Base-by-base conservation (phyloP, 2,113 vertebrate species). In the Pristiophorus japonicus region DNA sequence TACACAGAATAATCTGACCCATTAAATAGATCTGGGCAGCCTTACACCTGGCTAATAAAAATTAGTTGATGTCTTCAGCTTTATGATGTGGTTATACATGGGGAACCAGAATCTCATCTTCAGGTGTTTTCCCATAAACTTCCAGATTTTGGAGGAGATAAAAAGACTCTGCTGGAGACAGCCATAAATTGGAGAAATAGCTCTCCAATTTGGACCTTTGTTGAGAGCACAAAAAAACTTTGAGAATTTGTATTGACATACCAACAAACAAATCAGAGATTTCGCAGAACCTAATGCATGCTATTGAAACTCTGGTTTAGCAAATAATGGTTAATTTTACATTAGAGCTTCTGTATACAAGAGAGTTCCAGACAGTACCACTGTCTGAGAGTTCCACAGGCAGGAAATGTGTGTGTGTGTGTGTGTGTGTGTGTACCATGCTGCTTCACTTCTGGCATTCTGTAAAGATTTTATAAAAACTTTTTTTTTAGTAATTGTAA, bases 391-490 rank as follows among this genome's bases (percentile, higher is more conserved):
- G 51, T 59, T 90, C 47, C 47, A 16, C 0, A 34, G 11, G 45
- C 84, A 90, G n/a, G 62, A 63, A 92, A 63, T 92, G 88, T 22
- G 88, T 38, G 34, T 62, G 11, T 4, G 3, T 63, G 34, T 4
- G 3, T 63, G 34, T 92, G 88, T 22, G 88, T 38, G 34, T 62
- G 11, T 4, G 3, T 63, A 16, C 59, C 88, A 88, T 59, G 51
- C 87, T 59, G 30, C 62, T 92, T 63, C 88, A 92, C 59, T 63
- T 92, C 88, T 63, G 59, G 62, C 59, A 63, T 92, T 38, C 88
- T 63, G n/a, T 10, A 38, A 22, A 45, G 59, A 92, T 18, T 38
- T 65, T 63, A 1, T 22, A 38, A 8, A 92, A 92, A 20, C n/a
- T n/a, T 38, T 38, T 22, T 38, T 63, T 45, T 81, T 22, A 42